Percentiles rank a stretch among this genome's conserved stretches.
phyloP scores from a whole-genome alignment of 2,113 vertebrate genomes.

The Ammospiza nelsoni region DNA sequence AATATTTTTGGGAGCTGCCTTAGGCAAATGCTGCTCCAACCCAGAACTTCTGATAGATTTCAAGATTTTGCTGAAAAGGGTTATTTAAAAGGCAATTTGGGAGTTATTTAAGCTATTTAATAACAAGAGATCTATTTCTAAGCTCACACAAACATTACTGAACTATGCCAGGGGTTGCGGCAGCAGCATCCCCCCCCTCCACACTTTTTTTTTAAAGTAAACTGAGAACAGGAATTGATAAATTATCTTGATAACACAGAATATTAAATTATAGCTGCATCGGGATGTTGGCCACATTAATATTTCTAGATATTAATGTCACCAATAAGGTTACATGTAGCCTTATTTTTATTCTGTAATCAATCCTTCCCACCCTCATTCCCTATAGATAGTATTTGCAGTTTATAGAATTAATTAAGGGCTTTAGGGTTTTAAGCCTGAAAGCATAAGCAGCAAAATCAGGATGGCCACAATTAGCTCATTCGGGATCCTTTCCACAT shows the following conservation, averaged over 20 bases:
- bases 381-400: background rate
- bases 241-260: background rate
- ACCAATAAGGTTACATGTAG: background rate
- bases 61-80: background rate
- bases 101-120: background rate
- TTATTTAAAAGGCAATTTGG: background rate
- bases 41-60: background rate
- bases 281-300: background rate
- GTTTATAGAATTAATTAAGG: background rate
- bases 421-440: background rate
- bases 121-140: background rate
- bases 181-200: rapidly evolving
- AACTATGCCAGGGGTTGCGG: background rate
- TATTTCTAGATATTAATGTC: background rate
- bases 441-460: background rate
- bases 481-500: background rate
- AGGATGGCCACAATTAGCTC: background rate
- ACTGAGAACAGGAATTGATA: background rate
- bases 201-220: background rate
- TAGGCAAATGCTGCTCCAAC: background rate
- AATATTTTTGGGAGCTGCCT: background rate
- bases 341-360: background rate
- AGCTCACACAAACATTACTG: background rate
- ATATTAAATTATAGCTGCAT: rapidly evolving
- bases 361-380: background rate